Base-by-base conservation (phyloP, 2,113 vertebrate species). In the Athene noctua region DNA sequence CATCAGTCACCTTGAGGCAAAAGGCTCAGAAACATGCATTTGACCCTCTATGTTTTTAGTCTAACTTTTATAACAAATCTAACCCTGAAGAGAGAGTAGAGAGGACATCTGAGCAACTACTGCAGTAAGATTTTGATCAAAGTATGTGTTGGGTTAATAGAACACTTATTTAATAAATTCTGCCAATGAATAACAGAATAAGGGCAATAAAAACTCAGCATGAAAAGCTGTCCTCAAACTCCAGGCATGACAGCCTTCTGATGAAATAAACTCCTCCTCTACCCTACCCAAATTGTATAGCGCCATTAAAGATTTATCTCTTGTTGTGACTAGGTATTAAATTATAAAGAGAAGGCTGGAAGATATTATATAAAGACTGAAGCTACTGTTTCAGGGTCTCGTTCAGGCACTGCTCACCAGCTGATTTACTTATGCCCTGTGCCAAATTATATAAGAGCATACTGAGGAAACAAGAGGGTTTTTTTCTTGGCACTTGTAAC, bases 261-360 rank as follows among this genome's bases (percentile, higher is more conserved):
- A 77, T 36, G 51, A 93, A 86, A 88, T 66, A 78, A 78, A 66
- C 44, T 49, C n/a, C 26, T 85, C 6, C 44, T 62, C 26, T 86
- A 34, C 42, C 9, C 10, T 70, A 70, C 22, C 44, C 79, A 90
- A 88, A 83, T 49, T 94, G 29, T 92, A 55, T 40, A 44, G 34
- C 44, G 34, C 52, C 36, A 93, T 95, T 90, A 93, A 95, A 93
- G 51, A 78, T 88, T 91, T 52, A 88, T 83, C 18, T 36, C 47
- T 52, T 80, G 10, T 36, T 94, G 57, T 75, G 55, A 42, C 38
- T 52, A 40, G 40, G 72, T 90, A 80, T 86, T 94, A 85, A 92
- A 94, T 83, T 67, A 66, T 81, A 84, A 92, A 96, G 82, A 80
- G 47, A 71, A 88, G 27, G 3, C 38, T 89, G 70, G 46, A 86